Conservation (phyloP, 2,113 vertebrate species). For the Struthidea cinerea region DNA sequence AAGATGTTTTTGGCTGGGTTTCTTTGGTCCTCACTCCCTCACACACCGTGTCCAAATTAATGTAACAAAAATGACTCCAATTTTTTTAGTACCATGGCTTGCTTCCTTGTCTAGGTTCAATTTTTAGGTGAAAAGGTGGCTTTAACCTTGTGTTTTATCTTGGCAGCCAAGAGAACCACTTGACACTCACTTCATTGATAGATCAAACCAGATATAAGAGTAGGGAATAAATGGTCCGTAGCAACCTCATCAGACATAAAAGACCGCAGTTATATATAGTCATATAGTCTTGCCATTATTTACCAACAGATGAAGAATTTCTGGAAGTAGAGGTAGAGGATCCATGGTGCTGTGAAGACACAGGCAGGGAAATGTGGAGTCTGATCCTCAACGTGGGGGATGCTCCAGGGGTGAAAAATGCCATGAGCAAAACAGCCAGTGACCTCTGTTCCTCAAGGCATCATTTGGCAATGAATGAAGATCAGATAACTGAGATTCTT, state of each 20-base stretch:
- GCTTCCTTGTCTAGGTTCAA: background rate
- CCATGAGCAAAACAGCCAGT: background rate
- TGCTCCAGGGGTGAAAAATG: background rate
- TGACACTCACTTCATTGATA: background rate
- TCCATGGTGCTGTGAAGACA: background rate
- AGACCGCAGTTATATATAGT: background rate
- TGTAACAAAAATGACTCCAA: background rate
- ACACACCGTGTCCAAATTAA: background rate
- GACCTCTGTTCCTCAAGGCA: background rate
- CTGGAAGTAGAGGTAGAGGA: background rate
- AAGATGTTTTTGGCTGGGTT: background rate
- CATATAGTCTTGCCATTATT: background rate
- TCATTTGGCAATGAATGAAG: background rate
- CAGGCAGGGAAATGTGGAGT: background rate
- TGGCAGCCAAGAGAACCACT: background rate
- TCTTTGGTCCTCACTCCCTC: background rate
- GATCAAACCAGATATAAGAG: background rate
- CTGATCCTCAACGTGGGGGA: background rate
- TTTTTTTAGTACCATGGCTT: background rate
- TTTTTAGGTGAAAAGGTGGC: background rate
- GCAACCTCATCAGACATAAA: background rate
- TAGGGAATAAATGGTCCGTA: background rate
- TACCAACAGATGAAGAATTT: background rate
- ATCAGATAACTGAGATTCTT: background rate
- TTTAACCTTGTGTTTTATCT: background rate